Conservation (phyloP, 2,113 vertebrate genomes). For the Paramormyrops kingsleyae region DNA sequence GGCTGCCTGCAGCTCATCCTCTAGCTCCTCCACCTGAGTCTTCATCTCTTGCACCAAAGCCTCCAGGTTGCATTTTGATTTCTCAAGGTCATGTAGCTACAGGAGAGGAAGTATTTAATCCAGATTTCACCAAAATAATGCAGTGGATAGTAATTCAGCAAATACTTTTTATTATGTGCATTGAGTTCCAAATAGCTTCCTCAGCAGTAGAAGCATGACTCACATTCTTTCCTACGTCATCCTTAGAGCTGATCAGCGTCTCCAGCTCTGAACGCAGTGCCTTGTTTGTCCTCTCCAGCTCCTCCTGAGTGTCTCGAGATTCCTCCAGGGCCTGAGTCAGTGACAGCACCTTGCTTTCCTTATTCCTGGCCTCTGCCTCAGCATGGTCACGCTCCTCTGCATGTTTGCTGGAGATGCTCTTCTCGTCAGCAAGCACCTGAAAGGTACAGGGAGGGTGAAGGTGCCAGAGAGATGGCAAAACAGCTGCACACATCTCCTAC, state of each 20-base stretch:
- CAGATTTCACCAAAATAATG: neutral
- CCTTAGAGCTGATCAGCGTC: conserved; percentile 47
- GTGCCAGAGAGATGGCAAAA: neutral
- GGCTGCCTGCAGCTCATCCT: conserved; percentile 93
- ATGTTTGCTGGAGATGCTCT: conserved; percentile 74
- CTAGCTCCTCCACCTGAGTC: conserved; percentile 86
- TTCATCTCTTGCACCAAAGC: conserved; percentile 86
- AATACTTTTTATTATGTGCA: neutral
- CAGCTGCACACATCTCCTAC: neutral
- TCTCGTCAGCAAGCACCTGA: conserved; percentile 88
- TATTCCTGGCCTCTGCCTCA: conserved; percentile 72
- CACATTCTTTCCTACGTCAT: conserved; percentile 85
- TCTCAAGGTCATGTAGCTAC: conserved; percentile 90
- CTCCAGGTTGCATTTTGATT: conserved; percentile 82
- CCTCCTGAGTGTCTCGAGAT: conserved; percentile 70
- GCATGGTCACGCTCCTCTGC: conserved; percentile 70
- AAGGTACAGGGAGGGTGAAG: neutral
- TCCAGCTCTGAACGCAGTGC: conserved; percentile 82
- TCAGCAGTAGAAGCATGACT: conserved; percentile 27
- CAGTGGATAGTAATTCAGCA: neutral
- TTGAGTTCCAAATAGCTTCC: conserved; percentile 29
- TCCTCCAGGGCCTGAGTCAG: conserved; percentile 80
- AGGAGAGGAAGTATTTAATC: neutral
- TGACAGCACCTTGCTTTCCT: conserved; percentile 62
- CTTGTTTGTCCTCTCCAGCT: conserved; percentile 77